Evolutionary conservation across 2,888 invertebrate species (phyloP).

Genomic region (Xiphydria camelus): DNA sequence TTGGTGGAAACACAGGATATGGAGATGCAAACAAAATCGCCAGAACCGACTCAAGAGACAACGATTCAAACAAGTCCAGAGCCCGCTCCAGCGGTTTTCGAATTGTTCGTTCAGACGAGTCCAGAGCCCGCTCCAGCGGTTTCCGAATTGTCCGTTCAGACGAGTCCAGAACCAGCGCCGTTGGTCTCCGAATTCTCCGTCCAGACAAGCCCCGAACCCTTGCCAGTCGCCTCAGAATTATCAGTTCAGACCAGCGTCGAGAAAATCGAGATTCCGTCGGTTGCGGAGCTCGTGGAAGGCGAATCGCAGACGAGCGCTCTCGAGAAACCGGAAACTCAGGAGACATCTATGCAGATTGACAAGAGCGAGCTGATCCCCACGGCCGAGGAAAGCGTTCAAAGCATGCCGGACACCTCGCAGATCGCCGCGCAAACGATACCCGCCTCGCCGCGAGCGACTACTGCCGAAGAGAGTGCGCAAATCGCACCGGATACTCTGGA

Average conservation of each 20-base stretch:
- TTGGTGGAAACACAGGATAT: slow-evolving; percentile 35
- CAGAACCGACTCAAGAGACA: slow-evolving; percentile 24
- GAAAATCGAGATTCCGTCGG: slow-evolving; percentile 44
- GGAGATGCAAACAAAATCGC: slow-evolving; percentile 39
- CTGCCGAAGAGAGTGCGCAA: slow-evolving; percentile 23
- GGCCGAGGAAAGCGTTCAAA: slow-evolving; percentile 46
- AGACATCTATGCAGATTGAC: slow-evolving; percentile 38
- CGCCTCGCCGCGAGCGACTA: slow-evolving; percentile 17
- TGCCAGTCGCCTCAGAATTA: slow-evolving; percentile 15
- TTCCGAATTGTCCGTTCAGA: slow-evolving; percentile 21
- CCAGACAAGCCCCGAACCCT: slow-evolving; percentile 15
- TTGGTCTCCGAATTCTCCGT: slow-evolving; percentile 19
- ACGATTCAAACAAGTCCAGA: slow-evolving; percentile 42
- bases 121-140: slow-evolving; percentile 20
- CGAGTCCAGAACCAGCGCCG: slow-evolving; percentile 14
- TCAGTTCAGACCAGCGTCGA: slow-evolving; percentile 40
- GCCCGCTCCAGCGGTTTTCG: slow-evolving; percentile 20
- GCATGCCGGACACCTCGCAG: slow-evolving; percentile 40
- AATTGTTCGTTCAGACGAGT: slow-evolving; percentile 19
- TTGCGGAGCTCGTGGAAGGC: slow-evolving; percentile 46
- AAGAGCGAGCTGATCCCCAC: slow-evolving; percentile 37
- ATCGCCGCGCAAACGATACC: slow-evolving; percentile 34
- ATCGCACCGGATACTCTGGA: slow-evolving; percentile 18
- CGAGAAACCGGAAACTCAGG: slow-evolving; percentile 39
- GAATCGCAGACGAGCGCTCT: slow-evolving; percentile 36